A percentile compares a stretch with the other conserved stretches of the same genome.
Conservation (phyloP, 2,888 invertebrate genomes). For the Alentia gelatinosa region DNA sequence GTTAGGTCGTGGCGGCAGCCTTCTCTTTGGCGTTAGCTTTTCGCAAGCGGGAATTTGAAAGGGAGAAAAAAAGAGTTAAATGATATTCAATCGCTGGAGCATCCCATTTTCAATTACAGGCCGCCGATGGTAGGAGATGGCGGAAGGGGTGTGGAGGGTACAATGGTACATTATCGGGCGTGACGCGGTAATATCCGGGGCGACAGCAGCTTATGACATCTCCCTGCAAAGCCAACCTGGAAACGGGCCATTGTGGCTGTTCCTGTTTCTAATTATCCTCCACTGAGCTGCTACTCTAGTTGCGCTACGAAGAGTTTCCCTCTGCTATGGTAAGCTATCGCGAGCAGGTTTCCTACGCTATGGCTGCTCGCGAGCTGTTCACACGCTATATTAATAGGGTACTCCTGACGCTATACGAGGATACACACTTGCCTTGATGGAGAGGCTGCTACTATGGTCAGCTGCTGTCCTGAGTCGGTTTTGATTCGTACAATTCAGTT, state of each 20-base stretch:
- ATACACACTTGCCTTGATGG: too few species aligned
- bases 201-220: conserved; percentile 19
- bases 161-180: conserved; percentile 30
- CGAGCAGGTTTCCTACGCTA: too few species aligned
- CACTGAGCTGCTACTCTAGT: neutral
- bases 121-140: neutral
- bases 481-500: too few species aligned
- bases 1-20: neutral
- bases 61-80: neutral
- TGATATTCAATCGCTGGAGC: conserved; percentile 21
- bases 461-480: too few species aligned
- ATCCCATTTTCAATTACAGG: conserved; percentile 29
- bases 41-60: neutral
- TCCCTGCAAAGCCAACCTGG: neutral
- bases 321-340: too few species aligned
- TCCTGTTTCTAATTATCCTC: neutral
- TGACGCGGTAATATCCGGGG: conserved; percentile 16
- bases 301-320: too few species aligned
- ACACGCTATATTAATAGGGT: too few species aligned
- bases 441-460: too few species aligned
- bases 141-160: too few species aligned
- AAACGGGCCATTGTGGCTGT: neutral
- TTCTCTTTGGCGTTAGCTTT: neutral
- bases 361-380: too few species aligned
- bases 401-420: too few species aligned